Evolutionary conservation across 2,888 invertebrate species (phyloP).

Genomic region (Stenodema calcarata): DNA sequence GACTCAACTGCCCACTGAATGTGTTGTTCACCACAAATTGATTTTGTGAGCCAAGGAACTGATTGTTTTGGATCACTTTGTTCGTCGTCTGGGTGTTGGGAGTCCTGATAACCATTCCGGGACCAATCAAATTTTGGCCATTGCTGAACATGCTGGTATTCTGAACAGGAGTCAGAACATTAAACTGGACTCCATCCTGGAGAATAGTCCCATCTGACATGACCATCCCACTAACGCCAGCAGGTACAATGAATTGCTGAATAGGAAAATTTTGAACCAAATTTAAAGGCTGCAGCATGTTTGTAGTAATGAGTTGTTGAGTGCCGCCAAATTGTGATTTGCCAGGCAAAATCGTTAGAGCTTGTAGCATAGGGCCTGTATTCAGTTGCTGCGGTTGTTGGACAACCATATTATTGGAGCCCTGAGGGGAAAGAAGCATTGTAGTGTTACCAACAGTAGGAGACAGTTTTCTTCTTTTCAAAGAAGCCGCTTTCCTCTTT

Average conservation of each 20-base stretch:
- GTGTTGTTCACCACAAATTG: constrained; percentile 58
- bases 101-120: constrained; percentile 80
- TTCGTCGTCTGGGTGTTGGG: constrained; percentile 69
- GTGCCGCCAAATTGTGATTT: constrained; percentile 66
- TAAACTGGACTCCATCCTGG: constrained; percentile 70
- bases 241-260: constrained; percentile 84
- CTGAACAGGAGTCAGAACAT: constrained; percentile 76
- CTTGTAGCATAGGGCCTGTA: constrained; percentile 74
- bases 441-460: constrained; percentile 45
- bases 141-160: constrained; percentile 67
- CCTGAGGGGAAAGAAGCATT: constrained; percentile 71
- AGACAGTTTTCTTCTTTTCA: constrained; percentile 51
- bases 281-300: constrained; percentile 76
- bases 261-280: constrained; percentile 79
- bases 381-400: constrained; percentile 57
- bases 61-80: constrained; percentile 56
- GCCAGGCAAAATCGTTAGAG: constrained; percentile 77
- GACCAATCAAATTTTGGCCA: constrained; percentile 71
- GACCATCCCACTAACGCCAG: constrained; percentile 81
- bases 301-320: constrained; percentile 74
- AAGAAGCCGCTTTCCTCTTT: constrained; percentile 53
- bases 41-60: constrained; percentile 58
- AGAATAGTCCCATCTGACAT: constrained; percentile 80
- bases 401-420: constrained; percentile 61
- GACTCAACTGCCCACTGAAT: constrained; percentile 65